A percentile compares a stretch with the other conserved stretches of the same genome.
These are phyloP conservation scores for Falco concolor DNA, from an alignment of 2,797 vertebrate species.

Conservation along the genomic window DNA sequence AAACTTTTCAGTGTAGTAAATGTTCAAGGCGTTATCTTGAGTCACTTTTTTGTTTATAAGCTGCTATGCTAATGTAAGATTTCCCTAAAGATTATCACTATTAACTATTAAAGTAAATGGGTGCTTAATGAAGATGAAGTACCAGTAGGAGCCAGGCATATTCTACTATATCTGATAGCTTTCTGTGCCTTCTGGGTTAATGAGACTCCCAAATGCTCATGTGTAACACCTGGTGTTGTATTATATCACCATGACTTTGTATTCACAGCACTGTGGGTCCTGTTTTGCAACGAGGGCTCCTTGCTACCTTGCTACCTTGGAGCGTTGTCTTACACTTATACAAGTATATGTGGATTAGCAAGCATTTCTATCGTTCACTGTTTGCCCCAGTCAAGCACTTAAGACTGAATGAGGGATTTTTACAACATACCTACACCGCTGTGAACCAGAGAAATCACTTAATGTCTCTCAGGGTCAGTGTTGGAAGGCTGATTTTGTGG, in stretches of 20 bases:
- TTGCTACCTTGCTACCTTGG: background rate
- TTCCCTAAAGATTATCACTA: background rate
- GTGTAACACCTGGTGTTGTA: background rate
- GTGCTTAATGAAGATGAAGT: background rate
- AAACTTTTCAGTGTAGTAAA: background rate
- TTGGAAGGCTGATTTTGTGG: background rate
- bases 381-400: background rate
- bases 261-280: background rate
- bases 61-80: background rate
- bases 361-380: background rate
- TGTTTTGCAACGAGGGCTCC: background rate
- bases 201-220: background rate
- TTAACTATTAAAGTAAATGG: background rate
- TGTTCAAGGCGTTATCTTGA: background rate
- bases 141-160: background rate
- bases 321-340: background rate
- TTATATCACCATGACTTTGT: background rate
- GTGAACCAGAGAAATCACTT: background rate
- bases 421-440: background rate
- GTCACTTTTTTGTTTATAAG: background rate
- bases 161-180: background rate
- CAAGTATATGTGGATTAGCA: background rate
- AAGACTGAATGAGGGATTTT: background rate
- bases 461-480: background rate
- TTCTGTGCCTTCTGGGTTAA: background rate